Evolutionary conservation across 2,888 invertebrate species (phyloP), one percentile per base, ranked within the genome.

Genomic region (Lasioglossum oenotherae): DNA sequence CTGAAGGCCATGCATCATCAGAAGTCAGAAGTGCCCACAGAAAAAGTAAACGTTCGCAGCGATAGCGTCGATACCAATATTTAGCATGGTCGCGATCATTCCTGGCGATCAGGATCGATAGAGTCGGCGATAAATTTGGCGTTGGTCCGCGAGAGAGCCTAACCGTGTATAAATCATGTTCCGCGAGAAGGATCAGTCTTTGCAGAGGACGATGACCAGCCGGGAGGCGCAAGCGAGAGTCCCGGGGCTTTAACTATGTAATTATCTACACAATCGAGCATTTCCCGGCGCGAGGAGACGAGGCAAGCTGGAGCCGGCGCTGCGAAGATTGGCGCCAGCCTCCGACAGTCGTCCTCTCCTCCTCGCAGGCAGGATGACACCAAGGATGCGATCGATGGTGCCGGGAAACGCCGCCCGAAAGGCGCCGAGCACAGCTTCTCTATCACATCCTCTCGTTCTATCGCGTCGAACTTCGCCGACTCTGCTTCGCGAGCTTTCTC

Each of bases 341-440:
- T 83, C 83, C 73, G 67, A 64, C 64, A 35, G 64, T 64, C 57
- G 74, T 73, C 76, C 57, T 19, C 57, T 19, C 41, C 78, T 82
- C 69, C 35, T 77, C 73, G n/a, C 74, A 57, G n/a, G 57, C 80
- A 75, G 88, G 87, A 91, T 91, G 87, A 87, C 81, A 82, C 80
- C 77, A 86, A 86, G 89, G 85, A 89, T 78, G 74, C 80, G 38
- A 88, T 89, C 88, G 91, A 91, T 91, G 85, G 19, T 19, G 69
- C 49, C 72, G 81, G 49, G 57, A 73, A 75, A 81, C 74, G 90
- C 83, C 91, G 91, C 88, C 91, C 76, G 57, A 76, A 44, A 80
- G 91, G 76, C 91, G 91, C 88, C 73, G 12, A 64, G 31, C 64
- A 31, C 16, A 16, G 64, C 8, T 31, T 31, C 31, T 64, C 31